A percentile compares a stretch with the other conserved stretches of the same genome.
Conservation (phyloP, 2,797 vertebrate genomes). For the Neoniphon sammara region DNA sequence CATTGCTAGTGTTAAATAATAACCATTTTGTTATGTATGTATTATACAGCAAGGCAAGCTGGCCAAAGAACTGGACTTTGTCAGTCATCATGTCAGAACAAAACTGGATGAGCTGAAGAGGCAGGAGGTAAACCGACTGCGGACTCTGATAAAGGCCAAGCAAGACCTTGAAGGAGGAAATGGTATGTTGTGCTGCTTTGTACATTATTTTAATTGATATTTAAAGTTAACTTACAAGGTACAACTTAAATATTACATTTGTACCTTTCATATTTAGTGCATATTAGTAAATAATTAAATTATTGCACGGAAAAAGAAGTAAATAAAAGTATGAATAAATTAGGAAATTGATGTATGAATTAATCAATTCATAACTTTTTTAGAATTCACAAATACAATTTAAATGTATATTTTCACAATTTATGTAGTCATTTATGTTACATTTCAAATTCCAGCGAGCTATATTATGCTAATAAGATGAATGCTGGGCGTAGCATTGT, state of each 20-base stretch:
- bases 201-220: neutral
- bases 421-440: no score
- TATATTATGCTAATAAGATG: no score
- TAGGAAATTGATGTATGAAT: no score
- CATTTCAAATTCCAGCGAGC: no score
- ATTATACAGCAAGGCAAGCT: constrained; percentile 90
- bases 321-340: no score
- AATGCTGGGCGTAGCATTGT: no score
- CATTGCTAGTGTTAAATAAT: neutral
- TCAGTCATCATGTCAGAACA: constrained; percentile 95
- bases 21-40: constrained; percentile 19
- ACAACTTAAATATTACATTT: neutral
- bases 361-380: no score
- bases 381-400: no score
- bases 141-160: constrained; percentile 96
- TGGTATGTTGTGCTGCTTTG: constrained; percentile 66
- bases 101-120: constrained; percentile 96
- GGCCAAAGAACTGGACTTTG: constrained; percentile 96
- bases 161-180: constrained; percentile 92
- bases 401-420: no score
- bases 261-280: neutral
- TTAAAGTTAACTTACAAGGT: neutral
- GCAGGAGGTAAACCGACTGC: constrained; percentile 94
- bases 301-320: no score
- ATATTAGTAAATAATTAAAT: neutral